Evolutionary conservation across 2,113 vertebrate species (phyloP).

Genomic region (Pogona vitticeps): DNA sequence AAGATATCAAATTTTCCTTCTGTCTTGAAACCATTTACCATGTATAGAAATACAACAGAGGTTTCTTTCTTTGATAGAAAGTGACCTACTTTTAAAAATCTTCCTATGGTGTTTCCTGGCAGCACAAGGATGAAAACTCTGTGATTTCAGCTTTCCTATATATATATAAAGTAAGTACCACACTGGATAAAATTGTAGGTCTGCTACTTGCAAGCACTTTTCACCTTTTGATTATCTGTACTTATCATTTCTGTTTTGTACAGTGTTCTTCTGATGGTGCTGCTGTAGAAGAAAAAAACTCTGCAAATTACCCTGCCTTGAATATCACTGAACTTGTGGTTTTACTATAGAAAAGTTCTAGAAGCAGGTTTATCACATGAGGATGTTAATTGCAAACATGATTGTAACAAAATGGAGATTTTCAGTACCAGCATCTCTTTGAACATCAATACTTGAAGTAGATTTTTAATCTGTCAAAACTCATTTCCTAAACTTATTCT

Average conservation of each 20-base stretch:
- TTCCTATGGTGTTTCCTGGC: constrained; percentile 2
- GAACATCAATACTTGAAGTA: not conserved
- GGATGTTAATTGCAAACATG: not conserved
- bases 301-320: not conserved
- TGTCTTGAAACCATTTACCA: not conserved
- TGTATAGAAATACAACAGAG: constrained; percentile 16
- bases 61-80: constrained; percentile 10
- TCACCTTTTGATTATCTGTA: not conserved
- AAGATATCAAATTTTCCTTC: constrained; percentile 8
- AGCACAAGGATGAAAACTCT: constrained; percentile 2
- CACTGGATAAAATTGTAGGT: not conserved
- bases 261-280: not conserved
- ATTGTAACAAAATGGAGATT: not conserved
- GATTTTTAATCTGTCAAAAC: not conserved
- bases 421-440: not conserved
- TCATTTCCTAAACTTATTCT: not conserved
- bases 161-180: not conserved
- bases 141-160: not conserved
- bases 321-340: not conserved
- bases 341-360: not conserved
- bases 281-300: too few relatives aligned
- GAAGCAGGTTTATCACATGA: not conserved
- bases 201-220: not conserved
- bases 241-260: not conserved
- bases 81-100: constrained; percentile 21